A percentile compares a stretch with the other conserved stretches of the same genome.
These are phyloP conservation scores for Salvelinus fontinalis DNA, from an alignment of 2,113 vertebrate genomes.

Conservation along the genomic window DNA sequence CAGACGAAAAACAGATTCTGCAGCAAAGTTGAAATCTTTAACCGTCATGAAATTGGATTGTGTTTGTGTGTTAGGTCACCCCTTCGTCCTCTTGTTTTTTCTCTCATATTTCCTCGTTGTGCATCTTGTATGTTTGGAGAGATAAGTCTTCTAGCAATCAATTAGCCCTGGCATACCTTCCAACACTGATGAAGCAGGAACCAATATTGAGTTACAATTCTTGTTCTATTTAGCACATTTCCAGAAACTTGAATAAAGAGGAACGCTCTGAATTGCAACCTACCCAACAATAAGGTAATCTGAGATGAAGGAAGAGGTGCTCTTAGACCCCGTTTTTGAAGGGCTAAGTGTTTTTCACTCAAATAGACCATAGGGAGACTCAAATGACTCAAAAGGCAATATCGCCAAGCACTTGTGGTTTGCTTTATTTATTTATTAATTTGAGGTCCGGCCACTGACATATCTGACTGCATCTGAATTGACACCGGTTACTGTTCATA, in stretches of 20 bases:
- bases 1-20: neutral
- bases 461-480: constrained; percentile 78
- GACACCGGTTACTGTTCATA: constrained; percentile 79
- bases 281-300: constrained; percentile 65
- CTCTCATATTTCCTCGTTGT: neutral
- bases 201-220: neutral
- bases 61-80: neutral
- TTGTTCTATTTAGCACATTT: too few relatives aligned
- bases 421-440: constrained; percentile 81
- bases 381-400: constrained; percentile 76
- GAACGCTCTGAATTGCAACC: neutral
- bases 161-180: neutral
- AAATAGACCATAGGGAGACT: constrained; percentile 74
- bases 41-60: neutral
- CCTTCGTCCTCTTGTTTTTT: neutral
- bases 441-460: constrained; percentile 79
- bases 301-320: constrained; percentile 51
- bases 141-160: neutral
- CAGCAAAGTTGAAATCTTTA: neutral
- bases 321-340: constrained; percentile 60
- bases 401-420: constrained; percentile 74
- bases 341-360: constrained; percentile 69
- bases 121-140: neutral
- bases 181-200: neutral
- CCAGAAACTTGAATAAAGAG: neutral